Conservation (phyloP, 2,797 vertebrate species). For the Phoebastria nigripes region DNA sequence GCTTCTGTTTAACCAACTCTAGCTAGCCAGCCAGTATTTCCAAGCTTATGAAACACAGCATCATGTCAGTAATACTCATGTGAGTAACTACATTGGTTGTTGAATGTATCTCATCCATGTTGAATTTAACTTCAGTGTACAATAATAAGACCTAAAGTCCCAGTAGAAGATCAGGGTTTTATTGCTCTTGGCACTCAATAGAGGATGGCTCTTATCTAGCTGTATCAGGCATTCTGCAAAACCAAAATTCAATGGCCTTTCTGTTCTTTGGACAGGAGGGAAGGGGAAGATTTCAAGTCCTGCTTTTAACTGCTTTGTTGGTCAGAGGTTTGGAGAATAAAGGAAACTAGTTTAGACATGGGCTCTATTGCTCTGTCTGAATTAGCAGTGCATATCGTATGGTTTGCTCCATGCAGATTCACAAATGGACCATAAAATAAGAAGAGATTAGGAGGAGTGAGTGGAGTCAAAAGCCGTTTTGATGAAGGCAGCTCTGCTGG, state of each 20-base stretch:
- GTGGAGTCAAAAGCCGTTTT: neutral
- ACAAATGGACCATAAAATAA: constrained; percentile 16
- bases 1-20: neutral
- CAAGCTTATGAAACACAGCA: neutral
- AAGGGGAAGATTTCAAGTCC: neutral
- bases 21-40: neutral
- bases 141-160: neutral
- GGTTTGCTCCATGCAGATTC: neutral
- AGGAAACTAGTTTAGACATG: neutral
- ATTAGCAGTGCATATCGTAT: neutral
- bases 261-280: neutral
- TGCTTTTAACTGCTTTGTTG: neutral
- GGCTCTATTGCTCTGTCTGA: neutral
- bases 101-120: neutral
- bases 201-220: neutral
- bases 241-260: neutral
- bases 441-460: neutral
- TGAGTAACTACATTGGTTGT: neutral
- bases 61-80: neutral
- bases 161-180: neutral
- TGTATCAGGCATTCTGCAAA: neutral
- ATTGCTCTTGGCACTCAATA: neutral
- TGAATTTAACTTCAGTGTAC: neutral
- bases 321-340: neutral
- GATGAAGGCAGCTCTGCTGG: constrained; percentile 20